phyloP scores from a whole-genome alignment of 1,140 invertebrate genomes.

The Drosophila nigrodunni region DNA sequence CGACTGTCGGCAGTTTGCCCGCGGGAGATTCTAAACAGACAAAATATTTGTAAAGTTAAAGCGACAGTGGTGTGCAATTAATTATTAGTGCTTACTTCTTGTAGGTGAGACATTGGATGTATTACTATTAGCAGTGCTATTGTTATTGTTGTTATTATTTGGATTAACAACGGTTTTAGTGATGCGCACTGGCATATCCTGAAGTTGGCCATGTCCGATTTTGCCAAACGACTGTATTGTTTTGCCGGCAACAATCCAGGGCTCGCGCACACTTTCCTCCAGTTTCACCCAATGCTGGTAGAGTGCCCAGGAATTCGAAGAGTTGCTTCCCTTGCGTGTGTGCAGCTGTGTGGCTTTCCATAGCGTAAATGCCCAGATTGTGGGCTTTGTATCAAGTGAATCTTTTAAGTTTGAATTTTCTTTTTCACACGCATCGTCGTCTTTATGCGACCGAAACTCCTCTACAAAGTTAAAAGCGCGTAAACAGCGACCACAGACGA shows the following conservation, averaged over 20 bases:
- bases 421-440: conserved; percentile 87
- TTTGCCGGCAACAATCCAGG: conserved; percentile 91
- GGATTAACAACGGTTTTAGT: conserved; percentile 84
- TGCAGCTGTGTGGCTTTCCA: conserved; percentile 89
- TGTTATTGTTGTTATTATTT: conserved; percentile 70
- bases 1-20: conserved; percentile 53
- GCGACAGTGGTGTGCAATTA: not conserved
- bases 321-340: conserved; percentile 85
- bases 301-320: conserved; percentile 89
- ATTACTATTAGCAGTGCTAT: conserved; percentile 51
- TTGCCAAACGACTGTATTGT: conserved; percentile 89
- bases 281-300: conserved; percentile 93
- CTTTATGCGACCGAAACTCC: conserved; percentile 91
- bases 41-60: not conserved
- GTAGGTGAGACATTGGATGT: conserved; percentile 50
- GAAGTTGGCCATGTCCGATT: conserved; percentile 84
- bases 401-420: conserved; percentile 86
- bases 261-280: conserved; percentile 88
- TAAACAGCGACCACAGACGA: conserved; percentile 92
- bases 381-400: conserved; percentile 90
- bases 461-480: conserved; percentile 91
- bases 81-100: conserved; percentile 57
- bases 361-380: conserved; percentile 92
- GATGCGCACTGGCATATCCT: conserved; percentile 84
- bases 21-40: conserved; percentile 48